Evolutionary conservation across 2,113 vertebrate species (phyloP).

Genomic region (Tragelaphus strepsiceros): DNA sequence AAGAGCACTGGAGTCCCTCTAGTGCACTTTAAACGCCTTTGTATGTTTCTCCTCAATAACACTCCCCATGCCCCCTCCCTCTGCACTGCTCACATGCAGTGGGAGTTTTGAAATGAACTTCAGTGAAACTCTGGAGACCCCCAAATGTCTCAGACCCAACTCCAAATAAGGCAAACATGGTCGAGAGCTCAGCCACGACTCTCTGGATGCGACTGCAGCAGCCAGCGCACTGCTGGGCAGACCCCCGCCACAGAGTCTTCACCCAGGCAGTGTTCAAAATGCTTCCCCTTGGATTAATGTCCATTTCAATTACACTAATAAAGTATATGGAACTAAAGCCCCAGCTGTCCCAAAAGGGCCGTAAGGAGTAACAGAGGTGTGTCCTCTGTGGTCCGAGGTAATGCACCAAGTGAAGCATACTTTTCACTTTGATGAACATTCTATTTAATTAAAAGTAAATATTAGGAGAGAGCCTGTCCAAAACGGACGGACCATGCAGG

Average conservation of each 20-base stretch:
- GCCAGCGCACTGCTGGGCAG: accelerated
- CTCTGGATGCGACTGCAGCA: neutral
- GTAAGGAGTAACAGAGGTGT: neutral
- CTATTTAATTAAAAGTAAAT: neutral
- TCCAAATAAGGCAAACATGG: neutral
- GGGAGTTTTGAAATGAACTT: neutral
- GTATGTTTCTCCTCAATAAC: no score
- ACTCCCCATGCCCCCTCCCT: no score
- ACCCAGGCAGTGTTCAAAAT: neutral
- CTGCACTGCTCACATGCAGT: no score
- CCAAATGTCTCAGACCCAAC: neutral
- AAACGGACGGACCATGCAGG: accelerated
- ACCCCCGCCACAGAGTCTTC: neutral
- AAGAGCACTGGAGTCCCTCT: no score
- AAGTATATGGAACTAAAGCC: neutral
- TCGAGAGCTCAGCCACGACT: neutral
- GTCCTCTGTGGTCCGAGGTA: neutral
- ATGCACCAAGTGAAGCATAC: neutral
- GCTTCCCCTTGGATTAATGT: neutral
- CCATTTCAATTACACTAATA: neutral
- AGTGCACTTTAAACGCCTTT: no score
- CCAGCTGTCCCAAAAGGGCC: neutral
- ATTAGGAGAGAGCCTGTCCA: neutral
- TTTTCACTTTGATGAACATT: neutral
- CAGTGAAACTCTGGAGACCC: neutral